A percentile compares a stretch with the other conserved stretches of the same genome.
phyloP scores from a whole-genome alignment of 1,140 invertebrate genomes.

The Drosophila varians region DNA sequence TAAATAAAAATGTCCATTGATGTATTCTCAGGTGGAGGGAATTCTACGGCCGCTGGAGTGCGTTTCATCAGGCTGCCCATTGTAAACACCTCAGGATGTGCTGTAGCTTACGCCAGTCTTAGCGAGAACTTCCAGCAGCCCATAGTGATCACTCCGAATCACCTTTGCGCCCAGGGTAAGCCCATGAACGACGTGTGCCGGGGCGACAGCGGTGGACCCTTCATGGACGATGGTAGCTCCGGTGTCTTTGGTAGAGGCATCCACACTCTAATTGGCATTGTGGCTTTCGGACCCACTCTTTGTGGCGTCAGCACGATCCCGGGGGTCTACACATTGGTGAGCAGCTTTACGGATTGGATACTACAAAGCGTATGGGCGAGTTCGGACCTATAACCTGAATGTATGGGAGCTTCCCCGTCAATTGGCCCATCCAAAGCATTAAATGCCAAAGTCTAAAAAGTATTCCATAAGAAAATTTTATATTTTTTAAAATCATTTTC shows the following conservation, averaged over 20 bases:
- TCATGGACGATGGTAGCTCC: slow-evolving; percentile 85
- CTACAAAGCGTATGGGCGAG: slow-evolving; percentile 28
- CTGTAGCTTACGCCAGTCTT: slow-evolving; percentile 77
- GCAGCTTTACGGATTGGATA: slow-evolving; percentile 85
- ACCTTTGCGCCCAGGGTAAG: slow-evolving; percentile 85
- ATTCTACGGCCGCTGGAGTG: slow-evolving; percentile 13
- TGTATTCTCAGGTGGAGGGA: slow-evolving; percentile 36
- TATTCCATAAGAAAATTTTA: background rate
- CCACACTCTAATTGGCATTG: slow-evolving; percentile 86
- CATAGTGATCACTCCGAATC: slow-evolving; percentile 82
- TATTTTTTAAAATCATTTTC: background rate
- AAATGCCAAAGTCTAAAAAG: slow-evolving; percentile 60
- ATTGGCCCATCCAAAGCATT: slow-evolving; percentile 40
- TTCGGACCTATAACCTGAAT: slow-evolving; percentile 1
- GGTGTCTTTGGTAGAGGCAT: slow-evolving; percentile 64
- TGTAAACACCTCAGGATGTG: slow-evolving; percentile 78
- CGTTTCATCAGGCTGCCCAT: slow-evolving; percentile 84
- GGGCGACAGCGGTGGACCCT: slow-evolving; percentile 88
- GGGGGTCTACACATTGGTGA: slow-evolving; percentile 85
- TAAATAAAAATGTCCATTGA: background rate
- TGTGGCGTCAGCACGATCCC: slow-evolving; percentile 85
- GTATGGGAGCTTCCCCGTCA: background rate
- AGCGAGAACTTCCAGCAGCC: slow-evolving; percentile 81
- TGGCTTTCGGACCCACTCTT: slow-evolving; percentile 87
- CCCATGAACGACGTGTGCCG: slow-evolving; percentile 83